Conservation (phyloP, 2,888 invertebrate species). For the Torymus tubicola region DNA sequence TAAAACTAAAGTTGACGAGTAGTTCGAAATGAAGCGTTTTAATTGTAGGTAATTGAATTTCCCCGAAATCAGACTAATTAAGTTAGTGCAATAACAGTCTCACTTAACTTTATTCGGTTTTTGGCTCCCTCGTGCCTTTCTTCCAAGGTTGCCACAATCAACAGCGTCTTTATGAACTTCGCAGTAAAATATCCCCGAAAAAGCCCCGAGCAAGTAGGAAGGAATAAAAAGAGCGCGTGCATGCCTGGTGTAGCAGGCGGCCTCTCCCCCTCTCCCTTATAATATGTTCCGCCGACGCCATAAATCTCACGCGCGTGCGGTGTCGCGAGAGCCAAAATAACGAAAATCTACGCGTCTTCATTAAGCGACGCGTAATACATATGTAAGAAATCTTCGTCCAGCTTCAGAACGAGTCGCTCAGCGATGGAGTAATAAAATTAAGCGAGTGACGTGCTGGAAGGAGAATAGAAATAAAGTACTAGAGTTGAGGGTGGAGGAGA, state of each 20-base stretch:
- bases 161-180: conserved; percentile 29
- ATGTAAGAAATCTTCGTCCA: conserved; percentile 19
- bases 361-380: conserved; percentile 37
- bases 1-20: not conserved
- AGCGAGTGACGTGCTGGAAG: not conserved
- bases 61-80: conserved; percentile 39
- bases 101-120: conserved; percentile 1
- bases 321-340: conserved; percentile 26
- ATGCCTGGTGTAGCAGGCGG: not conserved
- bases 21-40: not conserved
- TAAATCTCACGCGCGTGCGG: conserved; percentile 29
- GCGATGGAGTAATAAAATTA: conserved; percentile 42
- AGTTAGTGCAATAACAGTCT: conserved; percentile 2
- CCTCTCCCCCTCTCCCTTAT: not conserved
- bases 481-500: not conserved
- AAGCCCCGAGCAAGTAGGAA: not conserved
- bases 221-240: conserved; percentile 15
- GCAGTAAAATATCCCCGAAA: conserved; percentile 28
- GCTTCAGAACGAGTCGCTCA: not conserved
- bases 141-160: conserved; percentile 11
- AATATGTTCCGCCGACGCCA: conserved; percentile 2
- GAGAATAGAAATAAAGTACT: not conserved
- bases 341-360: conserved; percentile 54
- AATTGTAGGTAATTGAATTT: conserved; percentile 33
- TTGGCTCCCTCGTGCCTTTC: not conserved